Evolutionary conservation across 2,113 vertebrate species (phyloP), one percentile per base, ranked within the genome.

Genomic region (Callospermophilus lateralis): DNA sequence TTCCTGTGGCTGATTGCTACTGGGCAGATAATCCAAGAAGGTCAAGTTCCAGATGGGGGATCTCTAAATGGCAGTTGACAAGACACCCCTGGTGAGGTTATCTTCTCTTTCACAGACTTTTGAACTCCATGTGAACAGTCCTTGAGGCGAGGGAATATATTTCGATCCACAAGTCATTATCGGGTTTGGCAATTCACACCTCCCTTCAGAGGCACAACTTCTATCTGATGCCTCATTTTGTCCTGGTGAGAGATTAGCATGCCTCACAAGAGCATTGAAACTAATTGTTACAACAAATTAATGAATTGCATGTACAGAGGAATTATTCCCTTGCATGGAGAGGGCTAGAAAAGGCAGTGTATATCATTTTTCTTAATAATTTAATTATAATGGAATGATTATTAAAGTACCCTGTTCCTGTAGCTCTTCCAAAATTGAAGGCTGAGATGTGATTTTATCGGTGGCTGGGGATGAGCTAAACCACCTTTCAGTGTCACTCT

Each of bases 241-340:
- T 84, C 84, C 92, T 92, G 34, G 30, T 83, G 92, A 97, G 95
- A 90, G 90, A 93, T 90, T 78, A 93, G 63, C 72, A 32, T 20
- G 55, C 83, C 93, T 95, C 90, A 72, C 24, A 87, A 94, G 92
- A 95, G 42, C 93, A 55, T 6, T 95, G 95, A 94, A 97, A 83
- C 93, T 96, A 95, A 97, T 97, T 96, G 87, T 93, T 96, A 88
- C 90, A 97, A 96, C 91, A 94, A 96, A 95, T 97, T 91, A 97
- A 97, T 97, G 94, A 93, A 94, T 95, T 92, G 72, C 86, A 55
- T 92, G 80, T 90, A 73, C 90, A 92, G 67, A 93, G 61, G 53
- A 96, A 93, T 67, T 93, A 90, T 90, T 94, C 67, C 74, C 92
- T 97, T 95, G 89, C 84, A 92, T 85, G 48, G 79, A 95, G 89